phyloP scores from a whole-genome alignment of 2,113 vertebrate genomes.

The Grus americana region DNA sequence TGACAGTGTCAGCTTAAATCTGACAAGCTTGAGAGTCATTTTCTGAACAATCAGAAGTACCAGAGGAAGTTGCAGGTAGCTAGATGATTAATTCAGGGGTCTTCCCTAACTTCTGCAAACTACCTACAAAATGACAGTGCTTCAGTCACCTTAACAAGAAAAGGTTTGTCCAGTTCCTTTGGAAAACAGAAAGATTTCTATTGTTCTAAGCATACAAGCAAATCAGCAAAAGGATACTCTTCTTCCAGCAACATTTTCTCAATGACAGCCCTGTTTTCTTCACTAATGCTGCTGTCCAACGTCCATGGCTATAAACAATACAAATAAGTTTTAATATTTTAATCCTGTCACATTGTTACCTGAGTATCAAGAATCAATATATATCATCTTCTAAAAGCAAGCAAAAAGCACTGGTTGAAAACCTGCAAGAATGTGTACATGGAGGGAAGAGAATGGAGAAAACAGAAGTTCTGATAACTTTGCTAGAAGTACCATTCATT shows the following conservation, averaged over 20 bases:
- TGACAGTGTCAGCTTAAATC: background rate
- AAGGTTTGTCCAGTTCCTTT: background rate
- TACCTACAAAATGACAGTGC: background rate
- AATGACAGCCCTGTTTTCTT: constrained; percentile 91
- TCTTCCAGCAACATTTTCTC: constrained; percentile 97
- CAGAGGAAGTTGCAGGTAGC: background rate
- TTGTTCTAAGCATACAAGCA: background rate
- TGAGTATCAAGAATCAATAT: background rate
- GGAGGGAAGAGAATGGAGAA: background rate
- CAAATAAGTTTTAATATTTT: background rate
- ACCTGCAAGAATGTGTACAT: rapidly evolving
- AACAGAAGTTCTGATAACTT: background rate
- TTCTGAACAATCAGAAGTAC: background rate
- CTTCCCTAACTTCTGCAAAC: background rate
- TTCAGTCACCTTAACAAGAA: background rate
- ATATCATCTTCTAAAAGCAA: background rate
- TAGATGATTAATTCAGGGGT: background rate
- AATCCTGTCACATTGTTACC: background rate
- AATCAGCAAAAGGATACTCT: constrained; percentile 87
- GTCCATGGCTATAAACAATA: constrained; percentile 87
- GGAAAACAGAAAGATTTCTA: background rate
- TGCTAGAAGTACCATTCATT: background rate
- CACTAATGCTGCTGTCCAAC: constrained; percentile 91
- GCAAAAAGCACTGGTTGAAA: background rate
- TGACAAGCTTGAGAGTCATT: background rate